Evolutionary conservation across 2,888 invertebrate species (phyloP).

Genomic region (Anodontia alba): DNA sequence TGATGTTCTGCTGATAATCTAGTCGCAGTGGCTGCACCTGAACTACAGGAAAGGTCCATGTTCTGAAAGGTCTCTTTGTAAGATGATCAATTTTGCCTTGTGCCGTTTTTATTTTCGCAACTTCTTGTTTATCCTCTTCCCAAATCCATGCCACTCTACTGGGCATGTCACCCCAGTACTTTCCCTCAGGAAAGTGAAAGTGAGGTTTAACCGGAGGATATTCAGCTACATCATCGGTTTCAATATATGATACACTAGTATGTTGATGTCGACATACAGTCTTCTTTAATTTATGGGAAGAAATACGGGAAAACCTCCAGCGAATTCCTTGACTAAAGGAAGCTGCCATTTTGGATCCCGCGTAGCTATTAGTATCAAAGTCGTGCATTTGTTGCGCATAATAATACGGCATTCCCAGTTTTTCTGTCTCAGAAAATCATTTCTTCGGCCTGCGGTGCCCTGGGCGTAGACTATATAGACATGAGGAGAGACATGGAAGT

Average conservation of each 20-base stretch:
- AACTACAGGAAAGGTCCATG: slow-evolving; percentile 42
- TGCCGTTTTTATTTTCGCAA: slow-evolving; percentile 54
- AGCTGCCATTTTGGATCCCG: not conserved
- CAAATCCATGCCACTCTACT: slow-evolving; percentile 75
- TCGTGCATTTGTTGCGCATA: too few relatives aligned
- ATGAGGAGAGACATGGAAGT: too few relatives aligned
- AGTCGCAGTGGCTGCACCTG: not conserved
- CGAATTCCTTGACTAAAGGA: not conserved
- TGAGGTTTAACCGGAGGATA: slow-evolving; percentile 81
- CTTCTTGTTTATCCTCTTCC: slow-evolving; percentile 64
- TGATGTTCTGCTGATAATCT: not conserved
- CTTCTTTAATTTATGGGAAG: not conserved
- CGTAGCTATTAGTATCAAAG: too few relatives aligned
- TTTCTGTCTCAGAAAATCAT: too few relatives aligned
- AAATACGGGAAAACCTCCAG: not conserved
- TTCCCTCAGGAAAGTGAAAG: slow-evolving; percentile 76
- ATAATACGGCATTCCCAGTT: too few relatives aligned
- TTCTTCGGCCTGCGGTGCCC: too few relatives aligned
- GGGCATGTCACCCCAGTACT: slow-evolving; percentile 76
- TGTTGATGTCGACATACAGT: not conserved
- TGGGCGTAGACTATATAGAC: too few relatives aligned
- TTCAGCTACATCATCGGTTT: slow-evolving; percentile 42
- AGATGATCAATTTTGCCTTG: slow-evolving; percentile 70
- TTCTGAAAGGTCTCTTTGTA: slow-evolving; percentile 40
- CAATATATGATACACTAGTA: not conserved